Percentiles rank a stretch among this genome's conserved stretches.
Conservation (phyloP, 2,888 invertebrate species). For the Napeogenes inachia region DNA sequence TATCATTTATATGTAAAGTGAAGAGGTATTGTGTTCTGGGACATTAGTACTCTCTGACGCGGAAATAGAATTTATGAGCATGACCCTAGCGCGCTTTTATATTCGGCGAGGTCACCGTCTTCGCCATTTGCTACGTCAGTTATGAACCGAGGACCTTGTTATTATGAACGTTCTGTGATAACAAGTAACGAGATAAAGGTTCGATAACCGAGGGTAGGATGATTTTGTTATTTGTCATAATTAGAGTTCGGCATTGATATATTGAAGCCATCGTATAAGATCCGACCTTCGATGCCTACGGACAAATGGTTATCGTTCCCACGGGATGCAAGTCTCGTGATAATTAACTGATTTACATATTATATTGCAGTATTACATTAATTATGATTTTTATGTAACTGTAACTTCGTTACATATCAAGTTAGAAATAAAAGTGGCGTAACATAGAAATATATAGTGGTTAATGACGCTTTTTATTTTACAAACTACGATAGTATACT, state of each 20-base stretch:
- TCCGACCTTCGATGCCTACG: slow-evolving; percentile 43
- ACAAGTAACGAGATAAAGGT: no score
- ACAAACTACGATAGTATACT: no score
- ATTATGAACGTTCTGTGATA: slow-evolving; percentile 45
- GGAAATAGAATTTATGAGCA: slow-evolving; percentile 64
- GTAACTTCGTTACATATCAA: not conserved
- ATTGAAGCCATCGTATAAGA: slow-evolving; percentile 51
- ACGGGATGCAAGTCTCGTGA: slow-evolving; percentile 40
- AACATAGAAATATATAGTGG: not conserved
- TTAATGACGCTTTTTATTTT: no score
- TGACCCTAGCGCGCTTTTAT: slow-evolving; percentile 51
- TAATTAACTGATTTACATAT: slow-evolving; percentile 19
- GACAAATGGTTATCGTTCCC: slow-evolving; percentile 64
- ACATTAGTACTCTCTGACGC: slow-evolving; percentile 52
- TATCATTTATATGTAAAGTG: slow-evolving; percentile 49
- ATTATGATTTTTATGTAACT: slow-evolving; percentile 9
- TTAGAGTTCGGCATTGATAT: slow-evolving; percentile 32
- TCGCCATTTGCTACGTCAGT: slow-evolving; percentile 51
- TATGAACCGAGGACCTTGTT: slow-evolving; percentile 52
- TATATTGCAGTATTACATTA: slow-evolving; percentile 9
- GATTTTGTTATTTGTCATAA: no score
- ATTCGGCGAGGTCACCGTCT: slow-evolving; percentile 59
- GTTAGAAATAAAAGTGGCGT: not conserved
- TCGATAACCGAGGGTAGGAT: no score
- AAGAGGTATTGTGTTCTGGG: slow-evolving; percentile 32